phyloP scores from a whole-genome alignment of 2,888 invertebrate species.

The Chromoteleia sp. region DNA sequence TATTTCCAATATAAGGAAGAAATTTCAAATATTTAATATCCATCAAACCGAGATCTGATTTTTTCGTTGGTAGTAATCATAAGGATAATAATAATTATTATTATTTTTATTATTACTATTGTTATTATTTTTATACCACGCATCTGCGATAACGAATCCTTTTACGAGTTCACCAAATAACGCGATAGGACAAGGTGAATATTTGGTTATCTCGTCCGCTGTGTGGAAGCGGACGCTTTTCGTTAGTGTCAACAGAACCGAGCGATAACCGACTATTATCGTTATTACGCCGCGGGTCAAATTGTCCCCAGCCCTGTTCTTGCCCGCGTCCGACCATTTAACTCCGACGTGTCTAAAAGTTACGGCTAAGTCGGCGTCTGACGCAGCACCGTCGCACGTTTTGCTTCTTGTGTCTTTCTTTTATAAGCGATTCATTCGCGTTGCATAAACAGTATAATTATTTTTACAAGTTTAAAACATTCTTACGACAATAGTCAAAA shows the following conservation, averaged over 20 bases:
- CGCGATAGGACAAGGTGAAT: conserved; percentile 36
- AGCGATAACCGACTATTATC: conserved; percentile 51
- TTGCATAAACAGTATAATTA: too few species aligned
- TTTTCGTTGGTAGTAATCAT: not conserved
- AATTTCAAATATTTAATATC: too few species aligned
- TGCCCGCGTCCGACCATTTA: conserved; percentile 26
- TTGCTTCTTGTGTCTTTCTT: not conserved
- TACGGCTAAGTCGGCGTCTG: conserved; percentile 29
- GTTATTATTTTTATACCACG: too few species aligned
- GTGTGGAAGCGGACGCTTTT: conserved; percentile 43
- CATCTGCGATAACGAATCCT: conserved; percentile 24
- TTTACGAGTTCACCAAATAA: conserved; percentile 25
- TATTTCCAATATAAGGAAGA: too few species aligned
- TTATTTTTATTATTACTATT: too few species aligned
- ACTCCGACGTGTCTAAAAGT: conserved; percentile 33
- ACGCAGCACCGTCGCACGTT: not conserved
- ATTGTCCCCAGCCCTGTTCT: conserved; percentile 27
- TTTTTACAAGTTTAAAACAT: too few species aligned
- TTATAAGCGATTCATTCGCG: conserved; percentile 1
- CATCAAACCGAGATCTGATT: too few species aligned
- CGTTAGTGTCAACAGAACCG: conserved; percentile 47
- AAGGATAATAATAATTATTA: too few species aligned
- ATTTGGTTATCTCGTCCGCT: conserved; percentile 43
- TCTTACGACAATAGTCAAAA: too few species aligned
- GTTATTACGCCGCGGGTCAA: conserved; percentile 45